Conservation (phyloP, 2,888 invertebrate genomes). For the Brachypalpus laphriformis region DNA sequence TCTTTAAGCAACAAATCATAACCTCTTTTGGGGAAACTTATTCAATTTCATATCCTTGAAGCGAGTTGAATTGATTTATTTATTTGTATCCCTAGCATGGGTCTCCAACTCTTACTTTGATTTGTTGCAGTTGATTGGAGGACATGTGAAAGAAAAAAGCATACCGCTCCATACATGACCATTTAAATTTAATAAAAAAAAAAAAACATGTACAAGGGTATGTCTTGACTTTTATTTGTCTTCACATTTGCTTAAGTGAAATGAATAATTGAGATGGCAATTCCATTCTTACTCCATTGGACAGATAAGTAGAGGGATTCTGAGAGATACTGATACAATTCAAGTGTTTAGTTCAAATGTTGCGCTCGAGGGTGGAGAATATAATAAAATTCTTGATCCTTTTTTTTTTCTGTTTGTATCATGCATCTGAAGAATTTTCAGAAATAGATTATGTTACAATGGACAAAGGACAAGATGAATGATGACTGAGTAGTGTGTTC, state of each 20-base stretch:
- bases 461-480: slow-evolving; percentile 15
- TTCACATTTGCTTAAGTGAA: slow-evolving; percentile 36
- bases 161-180: slow-evolving; percentile 3
- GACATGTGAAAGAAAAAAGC: slow-evolving; percentile 8
- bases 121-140: slow-evolving; percentile 63
- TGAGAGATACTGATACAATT: neutral
- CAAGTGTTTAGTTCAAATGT: slow-evolving; percentile 30
- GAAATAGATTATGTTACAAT: slow-evolving; percentile 20
- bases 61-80: slow-evolving; percentile 70
- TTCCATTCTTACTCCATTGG: neutral
- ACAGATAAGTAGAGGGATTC: slow-evolving; percentile 2
- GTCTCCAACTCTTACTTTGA: slow-evolving; percentile 35
- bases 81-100: slow-evolving; percentile 52
- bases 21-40: slow-evolving; percentile 67
- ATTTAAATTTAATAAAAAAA: slow-evolving; percentile 24
- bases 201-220: neutral
- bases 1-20: slow-evolving; percentile 70
- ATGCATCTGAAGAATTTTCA: slow-evolving; percentile 13
- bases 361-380: neutral
- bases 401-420: slow-evolving; percentile 35
- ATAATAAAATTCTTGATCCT: slow-evolving; percentile 35
- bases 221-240: slow-evolving; percentile 32
- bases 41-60: slow-evolving; percentile 70
- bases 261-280: slow-evolving; percentile 39
- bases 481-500: slow-evolving; percentile 8